Evolutionary conservation across 2,888 invertebrate genomes (phyloP).

Genomic region (Eremobia ochroleuca): DNA sequence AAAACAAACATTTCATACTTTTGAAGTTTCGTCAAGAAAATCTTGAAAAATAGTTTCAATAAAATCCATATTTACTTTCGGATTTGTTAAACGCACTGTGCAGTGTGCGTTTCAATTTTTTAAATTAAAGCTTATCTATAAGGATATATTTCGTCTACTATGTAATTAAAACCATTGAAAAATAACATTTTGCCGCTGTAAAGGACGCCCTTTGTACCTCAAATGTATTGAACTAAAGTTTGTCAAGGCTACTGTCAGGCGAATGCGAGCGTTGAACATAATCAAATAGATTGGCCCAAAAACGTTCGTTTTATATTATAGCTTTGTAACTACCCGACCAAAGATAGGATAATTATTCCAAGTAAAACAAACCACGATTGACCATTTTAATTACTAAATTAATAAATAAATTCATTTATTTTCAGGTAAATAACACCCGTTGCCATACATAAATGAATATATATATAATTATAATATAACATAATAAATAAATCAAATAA

Average conservation of each 20-base stretch:
- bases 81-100: neutral
- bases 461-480: no score
- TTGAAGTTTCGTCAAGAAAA: no score
- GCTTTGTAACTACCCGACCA: neutral
- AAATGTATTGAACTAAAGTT: constrained; percentile 70
- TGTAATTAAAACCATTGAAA: constrained; percentile 10
- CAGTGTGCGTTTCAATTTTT: neutral
- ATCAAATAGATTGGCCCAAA: constrained; percentile 74
- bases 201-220: constrained; percentile 39
- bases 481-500: neutral
- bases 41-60: neutral
- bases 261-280: constrained; percentile 68
- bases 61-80: neutral
- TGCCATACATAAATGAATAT: neutral
- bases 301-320: constrained; percentile 4
- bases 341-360: neutral
- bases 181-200: constrained; percentile 1
- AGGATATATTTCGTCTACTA: neutral
- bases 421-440: neutral
- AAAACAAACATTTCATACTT: neutral
- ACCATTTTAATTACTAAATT: neutral
- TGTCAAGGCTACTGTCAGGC: constrained; percentile 48
- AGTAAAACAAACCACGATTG: neutral
- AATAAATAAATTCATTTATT: neutral
- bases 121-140: neutral